Evolutionary conservation across 2,888 invertebrate species (phyloP).

Genomic region (Drosophila anomelani): DNA sequence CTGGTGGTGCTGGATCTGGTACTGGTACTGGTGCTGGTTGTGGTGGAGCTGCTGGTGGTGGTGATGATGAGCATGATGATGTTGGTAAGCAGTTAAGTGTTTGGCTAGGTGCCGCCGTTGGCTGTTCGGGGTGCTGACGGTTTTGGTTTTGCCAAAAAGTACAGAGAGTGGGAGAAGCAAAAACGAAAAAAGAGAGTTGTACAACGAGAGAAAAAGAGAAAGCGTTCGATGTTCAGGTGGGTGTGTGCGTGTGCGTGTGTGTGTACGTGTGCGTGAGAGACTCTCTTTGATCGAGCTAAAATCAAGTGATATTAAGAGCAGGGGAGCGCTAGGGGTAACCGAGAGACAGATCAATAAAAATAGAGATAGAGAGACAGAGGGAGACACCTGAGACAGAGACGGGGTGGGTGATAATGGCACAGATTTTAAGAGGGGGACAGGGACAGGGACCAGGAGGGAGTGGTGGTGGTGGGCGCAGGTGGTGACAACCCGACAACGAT

Average conservation of each 20-base stretch:
- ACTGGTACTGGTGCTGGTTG: slow-evolving; percentile 25
- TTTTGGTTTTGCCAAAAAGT: slow-evolving; percentile 57
- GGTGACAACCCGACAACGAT: slow-evolving; percentile 45
- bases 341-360: background rate
- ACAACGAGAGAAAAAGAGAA: slow-evolving; percentile 78
- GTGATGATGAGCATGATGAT: slow-evolving; percentile 62
- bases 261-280: slow-evolving; percentile 13
- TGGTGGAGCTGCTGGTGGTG: slow-evolving; percentile 52
- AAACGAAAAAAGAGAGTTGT: slow-evolving; percentile 72
- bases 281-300: slow-evolving; percentile 30
- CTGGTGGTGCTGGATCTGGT: slow-evolving; percentile 35
- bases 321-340: slow-evolving; percentile 12
- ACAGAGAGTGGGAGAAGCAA: slow-evolving; percentile 66
- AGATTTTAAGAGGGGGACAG: background rate
- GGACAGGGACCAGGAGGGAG: background rate
- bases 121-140: slow-evolving; percentile 83
- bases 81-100: slow-evolving; percentile 76
- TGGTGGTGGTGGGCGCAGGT: background rate
- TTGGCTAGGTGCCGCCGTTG: slow-evolving; percentile 83
- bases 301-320: slow-evolving; percentile 15
- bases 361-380: background rate
- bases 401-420: background rate
- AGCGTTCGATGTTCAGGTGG: slow-evolving; percentile 57
- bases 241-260: slow-evolving; percentile 26
- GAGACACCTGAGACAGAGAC: background rate